Percentiles rank a stretch among this genome's conserved stretches.
Evolutionary conservation across 2,113 vertebrate genomes (phyloP).

Genomic region (Recurvirostra avosetta): DNA sequence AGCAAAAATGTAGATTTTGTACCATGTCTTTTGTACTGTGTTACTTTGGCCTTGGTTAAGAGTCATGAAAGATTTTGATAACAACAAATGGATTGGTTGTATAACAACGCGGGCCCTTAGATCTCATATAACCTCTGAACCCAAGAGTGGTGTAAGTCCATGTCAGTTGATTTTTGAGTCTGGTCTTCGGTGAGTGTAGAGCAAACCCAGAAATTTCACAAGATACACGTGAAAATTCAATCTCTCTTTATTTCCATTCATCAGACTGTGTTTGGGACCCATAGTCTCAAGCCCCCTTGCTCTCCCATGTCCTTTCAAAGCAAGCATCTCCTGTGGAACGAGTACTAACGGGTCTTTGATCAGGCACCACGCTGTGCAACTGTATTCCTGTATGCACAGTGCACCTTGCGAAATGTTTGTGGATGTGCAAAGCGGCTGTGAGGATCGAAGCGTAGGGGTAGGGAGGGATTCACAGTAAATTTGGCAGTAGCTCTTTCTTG

Average conservation of each 20-base stretch:
- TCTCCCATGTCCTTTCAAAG: background rate
- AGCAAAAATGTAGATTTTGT: background rate
- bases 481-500: background rate
- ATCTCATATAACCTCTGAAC: background rate
- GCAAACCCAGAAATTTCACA: background rate
- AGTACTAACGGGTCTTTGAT: background rate
- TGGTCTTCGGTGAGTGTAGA: background rate
- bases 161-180: background rate
- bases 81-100: background rate
- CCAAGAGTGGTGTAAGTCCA: background rate
- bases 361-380: background rate
- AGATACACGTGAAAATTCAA: background rate
- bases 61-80: background rate
- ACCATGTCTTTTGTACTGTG: background rate
- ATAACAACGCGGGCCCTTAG: background rate
- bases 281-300: background rate
- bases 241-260: slow-evolving; percentile 23
- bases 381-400: rapidly evolving
- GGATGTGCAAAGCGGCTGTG: background rate
- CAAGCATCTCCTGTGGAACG: background rate
- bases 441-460: rapidly evolving
- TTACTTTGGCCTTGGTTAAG: background rate
- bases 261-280: background rate
- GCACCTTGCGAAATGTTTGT: background rate
- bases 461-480: background rate